Percentiles rank a stretch among this genome's conserved stretches.
These are phyloP conservation scores for Nesometra sesokonis DNA, from an alignment of 35 echinoderm and acorn worm genomes.

Conservation along the genomic window DNA sequence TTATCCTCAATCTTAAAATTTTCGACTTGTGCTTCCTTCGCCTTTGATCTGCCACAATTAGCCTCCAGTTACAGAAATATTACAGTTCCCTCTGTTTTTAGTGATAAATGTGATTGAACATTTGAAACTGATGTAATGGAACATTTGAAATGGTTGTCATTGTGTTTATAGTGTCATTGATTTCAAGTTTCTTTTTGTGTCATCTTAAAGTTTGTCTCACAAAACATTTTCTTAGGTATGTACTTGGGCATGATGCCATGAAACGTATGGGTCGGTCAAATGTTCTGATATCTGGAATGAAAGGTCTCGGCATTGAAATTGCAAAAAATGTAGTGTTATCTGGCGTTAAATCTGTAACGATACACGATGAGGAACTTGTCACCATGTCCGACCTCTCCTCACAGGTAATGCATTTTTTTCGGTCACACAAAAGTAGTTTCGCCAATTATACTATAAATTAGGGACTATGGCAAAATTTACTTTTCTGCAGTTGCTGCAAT, in stretches of 20 bases:
- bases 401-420: constrained; percentile 35
- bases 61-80: too few species aligned
- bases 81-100: too few species aligned
- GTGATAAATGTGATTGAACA: too few species aligned
- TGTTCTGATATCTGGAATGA: constrained; percentile 93
- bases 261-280: constrained; percentile 77
- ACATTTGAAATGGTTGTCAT: too few species aligned
- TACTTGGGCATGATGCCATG: constrained; percentile 97
- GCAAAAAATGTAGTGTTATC: constrained; percentile 91
- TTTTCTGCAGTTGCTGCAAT: too few species aligned
- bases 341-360: constrained; percentile 87
- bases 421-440: too few species aligned
- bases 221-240: constrained; percentile 43
- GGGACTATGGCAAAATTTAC: too few species aligned
- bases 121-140: too few species aligned
- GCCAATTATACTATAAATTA: too few species aligned
- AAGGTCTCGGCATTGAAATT: constrained; percentile 82
- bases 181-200: neutral
- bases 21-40: too few species aligned
- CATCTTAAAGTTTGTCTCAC: neutral
- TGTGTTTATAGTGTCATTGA: neutral
- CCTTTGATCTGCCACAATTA: too few species aligned
- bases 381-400: constrained; percentile 62
- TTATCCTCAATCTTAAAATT: too few species aligned
- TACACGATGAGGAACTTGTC: constrained; percentile 87